These are phyloP conservation scores for Melanostoma mellinum DNA, from an alignment of 2,888 invertebrate species.

Conservation along the genomic window DNA sequence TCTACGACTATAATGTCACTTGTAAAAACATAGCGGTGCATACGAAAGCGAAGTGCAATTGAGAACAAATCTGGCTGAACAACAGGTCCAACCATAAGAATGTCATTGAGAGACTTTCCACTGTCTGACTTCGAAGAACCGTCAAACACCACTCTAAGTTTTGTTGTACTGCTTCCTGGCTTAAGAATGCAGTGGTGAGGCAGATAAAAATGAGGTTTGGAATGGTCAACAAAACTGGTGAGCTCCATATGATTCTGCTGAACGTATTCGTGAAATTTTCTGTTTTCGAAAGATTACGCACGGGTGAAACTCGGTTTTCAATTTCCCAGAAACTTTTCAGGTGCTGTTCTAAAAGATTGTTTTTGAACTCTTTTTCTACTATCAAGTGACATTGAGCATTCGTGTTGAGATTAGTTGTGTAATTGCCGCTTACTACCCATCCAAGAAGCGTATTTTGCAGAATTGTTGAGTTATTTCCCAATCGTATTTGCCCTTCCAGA, in stretches of 20 bases:
- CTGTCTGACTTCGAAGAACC: slow-evolving; percentile 7
- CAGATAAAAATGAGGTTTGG: not conserved
- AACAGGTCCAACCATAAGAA: not conserved
- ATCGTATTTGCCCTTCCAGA: slow-evolving; percentile 17
- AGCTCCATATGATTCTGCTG: slow-evolving; percentile 12
- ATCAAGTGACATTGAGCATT: slow-evolving; percentile 67
- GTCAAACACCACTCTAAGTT: too few species aligned
- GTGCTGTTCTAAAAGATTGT: not conserved
- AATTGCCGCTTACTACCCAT: slow-evolving; percentile 22
- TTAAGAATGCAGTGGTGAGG: too few species aligned
- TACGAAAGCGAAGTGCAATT: slow-evolving; percentile 31
- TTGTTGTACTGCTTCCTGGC: too few species aligned
- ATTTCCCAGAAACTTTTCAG: slow-evolving; percentile 25
- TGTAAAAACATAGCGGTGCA: slow-evolving; percentile 51
- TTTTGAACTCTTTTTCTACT: slow-evolving; percentile 24
- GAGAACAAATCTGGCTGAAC: not conserved
- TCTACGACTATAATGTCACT: slow-evolving; percentile 32
- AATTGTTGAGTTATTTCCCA: slow-evolving; percentile 17
- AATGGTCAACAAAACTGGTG: not conserved
- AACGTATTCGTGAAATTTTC: slow-evolving; percentile 15
- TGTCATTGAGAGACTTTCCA: slow-evolving; percentile 45
- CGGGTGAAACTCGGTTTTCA: not conserved
- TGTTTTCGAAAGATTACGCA: not conserved
- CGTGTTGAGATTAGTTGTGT: slow-evolving; percentile 75
- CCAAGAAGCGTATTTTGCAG: slow-evolving; percentile 33